Evolutionary conservation across 2,888 invertebrate species (phyloP), one percentile per base, ranked within the genome.

Genomic region (Ypsolopha sequella): DNA sequence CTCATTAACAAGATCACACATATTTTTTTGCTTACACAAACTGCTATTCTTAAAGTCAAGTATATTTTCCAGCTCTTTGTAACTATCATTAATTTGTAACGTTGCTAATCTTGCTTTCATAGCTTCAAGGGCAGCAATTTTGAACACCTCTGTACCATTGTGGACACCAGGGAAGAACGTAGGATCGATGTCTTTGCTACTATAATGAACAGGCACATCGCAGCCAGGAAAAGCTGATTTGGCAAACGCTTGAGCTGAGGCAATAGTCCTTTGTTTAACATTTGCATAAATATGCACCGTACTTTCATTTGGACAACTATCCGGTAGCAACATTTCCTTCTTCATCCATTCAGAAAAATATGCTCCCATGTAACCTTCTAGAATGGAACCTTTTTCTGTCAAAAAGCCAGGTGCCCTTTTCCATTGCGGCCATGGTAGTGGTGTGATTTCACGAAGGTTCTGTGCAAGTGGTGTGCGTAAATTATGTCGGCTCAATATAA

Each of bases 221-320:
- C 85, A 86, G 2, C 56, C 41, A 0, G 80, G 77, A 51, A 78
- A 86, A 0, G 71, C 78, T 50, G 71, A 68, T 0, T 55, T 54
- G 0, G 75, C 64, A 56, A 86, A 85, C 0, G 84, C 73, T 51
- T 62, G 53, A 0, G 85, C 81, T 0, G 84, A 79, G 14, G 63
- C 70, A 49, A 68, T 62, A 1, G 85, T 79, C 45, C 85, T 59
- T 61, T 86, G 75, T 8, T 75, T 68, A 0, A 63, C 68, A 56
- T 84, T 80, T 0, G 85, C 70, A 58, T 84, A 81, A 1, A 76
- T 70, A 66, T 64, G 81, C 50, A 84, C 71, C 6, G 60, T 60
- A 11, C 73, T 60, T 53, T 75, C 66, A 2, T 57, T 54, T 0
- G 84, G 82, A 57, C 80, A 76, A 7, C 13, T 13, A 11, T 58